These are phyloP conservation scores for Gila robusta DNA, from an alignment of 2,797 vertebrate genomes.

Conservation along the genomic window DNA sequence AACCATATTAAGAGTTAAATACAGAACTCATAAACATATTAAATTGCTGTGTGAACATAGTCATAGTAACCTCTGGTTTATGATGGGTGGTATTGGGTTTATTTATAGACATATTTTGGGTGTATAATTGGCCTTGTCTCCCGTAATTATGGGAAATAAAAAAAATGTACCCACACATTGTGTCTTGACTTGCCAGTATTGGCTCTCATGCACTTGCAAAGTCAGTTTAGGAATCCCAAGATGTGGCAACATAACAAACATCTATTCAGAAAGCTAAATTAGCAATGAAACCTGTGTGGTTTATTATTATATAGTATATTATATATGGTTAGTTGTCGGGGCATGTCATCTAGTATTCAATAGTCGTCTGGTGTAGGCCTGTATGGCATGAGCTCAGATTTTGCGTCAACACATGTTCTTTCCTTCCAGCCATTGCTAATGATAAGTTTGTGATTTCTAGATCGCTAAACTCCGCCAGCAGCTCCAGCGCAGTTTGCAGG, in stretches of 20 bases:
- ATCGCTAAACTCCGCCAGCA: slow-evolving; percentile 95
- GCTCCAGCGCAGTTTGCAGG: slow-evolving; percentile 92
- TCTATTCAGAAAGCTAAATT: slow-evolving; percentile 47
- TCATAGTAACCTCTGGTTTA: neutral
- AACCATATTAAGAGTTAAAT: neutral
- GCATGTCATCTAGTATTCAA: neutral
- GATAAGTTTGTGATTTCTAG: slow-evolving; percentile 74
- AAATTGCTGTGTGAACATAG: neutral
- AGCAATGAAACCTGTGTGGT: neutral
- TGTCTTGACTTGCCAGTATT: slow-evolving; percentile 15
- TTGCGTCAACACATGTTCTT: neutral
- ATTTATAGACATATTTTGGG: slow-evolving; percentile 7
- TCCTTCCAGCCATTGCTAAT: neutral
- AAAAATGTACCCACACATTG: neutral
- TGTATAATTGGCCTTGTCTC: slow-evolving; percentile 10
- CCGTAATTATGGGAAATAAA: neutral
- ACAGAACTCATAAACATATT: neutral
- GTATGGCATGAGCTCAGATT: neutral
- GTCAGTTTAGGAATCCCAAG: slow-evolving; percentile 46
- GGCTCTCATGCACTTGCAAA: slow-evolving; percentile 14
- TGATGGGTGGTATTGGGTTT: slow-evolving; percentile 7
- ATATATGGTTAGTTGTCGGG: neutral
- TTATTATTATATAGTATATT: neutral
- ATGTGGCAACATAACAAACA: slow-evolving; percentile 52
- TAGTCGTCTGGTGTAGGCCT: neutral